Percentiles rank a stretch among this genome's conserved stretches.
Evolutionary conservation across 2,888 invertebrate genomes (phyloP).

Genomic region (Brachyopa scutellaris): DNA sequence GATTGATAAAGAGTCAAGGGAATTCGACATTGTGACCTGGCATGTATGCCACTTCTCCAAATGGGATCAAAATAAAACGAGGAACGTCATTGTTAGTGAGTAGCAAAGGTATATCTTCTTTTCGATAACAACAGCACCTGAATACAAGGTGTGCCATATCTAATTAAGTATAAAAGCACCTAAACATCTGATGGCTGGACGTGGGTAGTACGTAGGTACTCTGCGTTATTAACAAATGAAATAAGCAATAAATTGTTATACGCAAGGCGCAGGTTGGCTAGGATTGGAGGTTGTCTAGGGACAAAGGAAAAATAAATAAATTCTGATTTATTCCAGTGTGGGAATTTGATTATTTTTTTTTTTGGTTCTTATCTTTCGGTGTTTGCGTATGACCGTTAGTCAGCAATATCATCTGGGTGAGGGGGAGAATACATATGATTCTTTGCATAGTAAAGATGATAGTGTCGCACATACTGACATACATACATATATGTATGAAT

Average conservation of each 20-base stretch:
- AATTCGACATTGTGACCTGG: slow-evolving; percentile 1
- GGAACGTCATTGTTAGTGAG: slow-evolving; percentile 24
- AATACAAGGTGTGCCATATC: slow-evolving; percentile 13
- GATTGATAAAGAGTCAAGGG: slow-evolving; percentile 37
- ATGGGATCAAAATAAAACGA: slow-evolving; percentile 26
- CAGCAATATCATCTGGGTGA: neutral
- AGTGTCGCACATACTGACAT: neutral
- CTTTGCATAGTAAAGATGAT: slow-evolving; percentile 34
- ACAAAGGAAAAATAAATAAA: slow-evolving; percentile 21
- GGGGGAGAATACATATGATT: slow-evolving; percentile 9
- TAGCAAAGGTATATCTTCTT: neutral
- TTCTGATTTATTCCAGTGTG: slow-evolving; percentile 35
- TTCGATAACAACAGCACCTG: too few relatives aligned
- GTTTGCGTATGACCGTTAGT: slow-evolving; percentile 41
- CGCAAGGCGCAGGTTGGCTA: neutral
- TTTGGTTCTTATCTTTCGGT: slow-evolving; percentile 27
- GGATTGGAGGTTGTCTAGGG: too few relatives aligned
- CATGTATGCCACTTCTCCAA: neutral
- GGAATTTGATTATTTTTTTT: slow-evolving; percentile 51
- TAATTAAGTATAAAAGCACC: neutral
- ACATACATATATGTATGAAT: too few relatives aligned
- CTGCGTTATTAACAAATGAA: slow-evolving; percentile 9
- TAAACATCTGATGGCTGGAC: neutral
- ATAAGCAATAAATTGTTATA: slow-evolving; percentile 38
- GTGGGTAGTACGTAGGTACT: neutral